phyloP scores from a whole-genome alignment of 2,888 invertebrate genomes.

The Platerodrilus igneus region DNA sequence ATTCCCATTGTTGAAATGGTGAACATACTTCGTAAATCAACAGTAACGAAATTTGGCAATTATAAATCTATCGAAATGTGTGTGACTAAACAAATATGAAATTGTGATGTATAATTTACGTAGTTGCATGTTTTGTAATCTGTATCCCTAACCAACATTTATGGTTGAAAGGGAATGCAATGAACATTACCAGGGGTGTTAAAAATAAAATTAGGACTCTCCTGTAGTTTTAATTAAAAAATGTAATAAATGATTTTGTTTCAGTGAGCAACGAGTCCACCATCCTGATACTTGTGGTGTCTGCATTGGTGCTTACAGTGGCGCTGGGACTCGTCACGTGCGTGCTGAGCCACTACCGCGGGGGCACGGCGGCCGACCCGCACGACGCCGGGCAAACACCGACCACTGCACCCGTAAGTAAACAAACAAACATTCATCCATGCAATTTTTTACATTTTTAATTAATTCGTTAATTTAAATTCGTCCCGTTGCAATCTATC shows the following conservation, averaged over 20 bases:
- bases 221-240: no score
- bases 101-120: no score
- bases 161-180: no score
- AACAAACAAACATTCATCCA: not conserved
- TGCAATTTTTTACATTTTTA: constrained; percentile 4
- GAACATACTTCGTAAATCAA: no score
- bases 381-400: constrained; percentile 44
- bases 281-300: constrained; percentile 41
- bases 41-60: no score
- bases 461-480: constrained; percentile 19
- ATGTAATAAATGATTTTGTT: constrained; percentile 33
- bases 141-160: no score
- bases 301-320: constrained; percentile 41
- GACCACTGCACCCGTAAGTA: constrained; percentile 47
- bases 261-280: constrained; percentile 39
- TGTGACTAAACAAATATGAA: no score
- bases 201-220: no score
- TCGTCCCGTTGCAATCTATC: constrained; percentile 12
- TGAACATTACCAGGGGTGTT: no score
- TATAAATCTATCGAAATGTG: no score
- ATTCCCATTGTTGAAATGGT: no score
- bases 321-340: constrained; percentile 50
- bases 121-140: no score
- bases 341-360: constrained; percentile 59
- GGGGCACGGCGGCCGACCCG: constrained; percentile 42